A percentile compares a stretch with the other conserved stretches of the same genome.
These are phyloP conservation scores for Himalopsyche japonica DNA, from an alignment of 2,888 invertebrate species.

Conservation along the genomic window DNA sequence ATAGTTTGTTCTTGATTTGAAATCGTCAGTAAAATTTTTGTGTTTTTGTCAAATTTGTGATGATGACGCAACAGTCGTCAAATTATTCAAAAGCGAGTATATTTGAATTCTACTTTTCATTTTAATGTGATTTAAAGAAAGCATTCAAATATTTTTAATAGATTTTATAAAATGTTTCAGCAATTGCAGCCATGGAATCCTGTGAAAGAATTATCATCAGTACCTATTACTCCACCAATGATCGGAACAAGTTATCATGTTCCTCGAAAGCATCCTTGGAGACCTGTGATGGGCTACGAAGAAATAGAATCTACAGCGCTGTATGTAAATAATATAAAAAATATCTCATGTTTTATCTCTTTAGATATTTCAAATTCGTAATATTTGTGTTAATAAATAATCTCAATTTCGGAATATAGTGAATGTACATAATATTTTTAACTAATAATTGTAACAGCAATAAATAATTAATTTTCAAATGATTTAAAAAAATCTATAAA, in stretches of 20 bases:
- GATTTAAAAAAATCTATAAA: too few relatives aligned
- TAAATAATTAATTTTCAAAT: too few relatives aligned
- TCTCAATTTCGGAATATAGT: too few relatives aligned
- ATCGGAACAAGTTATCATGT: slow-evolving; percentile 73
- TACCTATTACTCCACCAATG: slow-evolving; percentile 65
- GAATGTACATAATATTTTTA: too few relatives aligned
- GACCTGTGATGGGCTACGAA: slow-evolving; percentile 78
- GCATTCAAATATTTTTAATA: background rate
- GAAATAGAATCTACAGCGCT: slow-evolving; percentile 74
- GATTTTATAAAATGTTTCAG: slow-evolving; percentile 49
- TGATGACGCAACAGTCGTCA: background rate
- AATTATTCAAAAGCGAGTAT: background rate
- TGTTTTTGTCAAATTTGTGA: background rate
- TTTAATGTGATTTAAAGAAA: background rate
- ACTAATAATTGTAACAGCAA: too few relatives aligned
- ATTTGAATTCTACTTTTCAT: background rate
- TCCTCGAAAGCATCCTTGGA: slow-evolving; percentile 77
- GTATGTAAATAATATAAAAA: slow-evolving; percentile 52
- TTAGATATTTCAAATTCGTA: too few relatives aligned
- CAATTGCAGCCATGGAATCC: slow-evolving; percentile 81
- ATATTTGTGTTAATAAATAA: too few relatives aligned
- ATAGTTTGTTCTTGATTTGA: background rate
- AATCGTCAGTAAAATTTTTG: background rate
- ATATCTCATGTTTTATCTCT: too few relatives aligned
- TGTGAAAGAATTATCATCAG: slow-evolving; percentile 67